These are phyloP conservation scores for Tromatobia lineatoria DNA, from an alignment of 2,888 invertebrate species.

Conservation along the genomic window DNA sequence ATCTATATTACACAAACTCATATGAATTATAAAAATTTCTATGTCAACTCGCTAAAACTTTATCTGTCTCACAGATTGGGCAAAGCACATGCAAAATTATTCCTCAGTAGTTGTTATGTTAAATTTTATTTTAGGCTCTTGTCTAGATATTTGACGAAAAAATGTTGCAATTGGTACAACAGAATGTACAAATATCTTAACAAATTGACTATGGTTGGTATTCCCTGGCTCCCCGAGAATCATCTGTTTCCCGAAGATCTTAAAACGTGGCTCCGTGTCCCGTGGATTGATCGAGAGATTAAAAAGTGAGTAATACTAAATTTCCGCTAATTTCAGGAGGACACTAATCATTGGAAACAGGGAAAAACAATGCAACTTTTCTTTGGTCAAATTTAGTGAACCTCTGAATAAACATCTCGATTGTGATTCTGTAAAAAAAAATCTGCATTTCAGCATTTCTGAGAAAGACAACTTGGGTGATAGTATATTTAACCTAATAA, in stretches of 20 bases:
- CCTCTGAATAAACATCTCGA: neutral
- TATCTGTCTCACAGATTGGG: neutral
- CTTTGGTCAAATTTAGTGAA: too few species aligned
- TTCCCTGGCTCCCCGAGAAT: constrained; percentile 86
- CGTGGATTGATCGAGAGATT: constrained; percentile 85
- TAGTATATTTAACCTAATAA: constrained; percentile 78
- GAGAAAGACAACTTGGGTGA: constrained; percentile 26
- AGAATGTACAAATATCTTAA: constrained; percentile 84
- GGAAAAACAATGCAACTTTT: too few species aligned
- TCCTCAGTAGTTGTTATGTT: neutral
- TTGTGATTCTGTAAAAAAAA: neutral
- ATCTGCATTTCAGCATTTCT: constrained; percentile 46
- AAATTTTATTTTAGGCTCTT: constrained; percentile 81
- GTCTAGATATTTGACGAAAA: constrained; percentile 85
- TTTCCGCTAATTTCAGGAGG: neutral
- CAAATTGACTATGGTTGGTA: constrained; percentile 85
- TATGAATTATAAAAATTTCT: neutral
- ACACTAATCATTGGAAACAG: too few species aligned
- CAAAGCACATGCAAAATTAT: neutral
- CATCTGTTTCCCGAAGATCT: constrained; percentile 86
- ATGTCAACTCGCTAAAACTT: too few species aligned
- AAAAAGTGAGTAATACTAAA: constrained; percentile 70
- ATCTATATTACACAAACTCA: neutral
- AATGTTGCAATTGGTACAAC: constrained; percentile 87
- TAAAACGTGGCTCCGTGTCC: constrained; percentile 86